phyloP scores from a whole-genome alignment of 1,140 invertebrate genomes.

The Heliconius eleuchia region DNA sequence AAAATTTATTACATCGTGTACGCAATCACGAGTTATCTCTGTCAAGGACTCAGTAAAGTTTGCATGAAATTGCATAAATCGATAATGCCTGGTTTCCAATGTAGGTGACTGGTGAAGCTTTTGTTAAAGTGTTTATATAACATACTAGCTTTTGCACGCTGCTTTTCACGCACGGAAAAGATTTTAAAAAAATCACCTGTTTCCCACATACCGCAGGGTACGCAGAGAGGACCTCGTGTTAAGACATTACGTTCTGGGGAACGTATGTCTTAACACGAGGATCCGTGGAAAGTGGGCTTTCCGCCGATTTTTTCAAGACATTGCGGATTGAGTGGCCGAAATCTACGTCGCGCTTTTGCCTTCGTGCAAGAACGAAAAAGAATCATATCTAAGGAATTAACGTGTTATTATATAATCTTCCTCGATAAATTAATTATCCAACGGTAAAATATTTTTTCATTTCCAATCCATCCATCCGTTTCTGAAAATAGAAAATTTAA shows the following conservation, averaged over 20 bases:
- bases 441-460: too few relatives aligned
- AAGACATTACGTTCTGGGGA: neutral
- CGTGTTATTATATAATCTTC: too few relatives aligned
- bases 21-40: constrained; percentile 13
- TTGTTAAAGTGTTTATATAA: constrained; percentile 6
- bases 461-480: too few relatives aligned
- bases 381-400: too few relatives aligned
- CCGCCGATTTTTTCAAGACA: neutral
- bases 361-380: too few relatives aligned
- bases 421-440: too few relatives aligned
- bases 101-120: neutral
- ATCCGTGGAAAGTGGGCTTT: neutral
- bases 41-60: constrained; percentile 13
- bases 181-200: neutral
- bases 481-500: too few relatives aligned
- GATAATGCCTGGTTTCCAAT: constrained; percentile 1
- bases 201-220: neutral
- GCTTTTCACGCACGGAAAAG: neutral
- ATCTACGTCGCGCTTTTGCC: neutral
- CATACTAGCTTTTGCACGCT: neutral
- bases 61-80: constrained; percentile 14
- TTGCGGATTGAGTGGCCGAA: neutral
- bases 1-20: constrained; percentile 10
- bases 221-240: neutral
- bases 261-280: too few relatives aligned